Percentiles rank a stretch among this genome's conserved stretches.
Evolutionary conservation across 2,113 vertebrate genomes (phyloP).

Genomic region (Sceloporus tristichus): DNA sequence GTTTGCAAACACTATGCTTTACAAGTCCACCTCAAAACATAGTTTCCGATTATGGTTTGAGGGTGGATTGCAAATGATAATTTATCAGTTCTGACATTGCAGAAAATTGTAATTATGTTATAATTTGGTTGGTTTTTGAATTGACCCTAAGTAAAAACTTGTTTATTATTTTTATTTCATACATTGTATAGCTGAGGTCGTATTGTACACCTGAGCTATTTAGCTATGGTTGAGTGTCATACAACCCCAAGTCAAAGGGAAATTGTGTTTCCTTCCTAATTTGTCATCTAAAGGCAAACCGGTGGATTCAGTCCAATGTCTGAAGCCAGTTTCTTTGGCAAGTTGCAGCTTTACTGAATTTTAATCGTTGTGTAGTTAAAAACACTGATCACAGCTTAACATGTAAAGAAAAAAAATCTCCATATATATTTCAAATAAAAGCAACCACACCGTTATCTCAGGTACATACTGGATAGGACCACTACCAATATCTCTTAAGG

Average conservation of each 20-base stretch:
- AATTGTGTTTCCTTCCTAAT: background rate
- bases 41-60: background rate
- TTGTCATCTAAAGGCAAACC: background rate
- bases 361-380: background rate
- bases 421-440: background rate
- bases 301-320: background rate
- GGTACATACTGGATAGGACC: background rate
- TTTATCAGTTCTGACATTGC: background rate
- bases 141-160: background rate
- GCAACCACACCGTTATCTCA: background rate
- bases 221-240: background rate
- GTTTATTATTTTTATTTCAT: constrained; percentile 1
- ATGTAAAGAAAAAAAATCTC: background rate
- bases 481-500: background rate
- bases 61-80: background rate
- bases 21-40: background rate
- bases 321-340: background rate
- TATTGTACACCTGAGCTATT: background rate
- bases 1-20: background rate
- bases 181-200: background rate
- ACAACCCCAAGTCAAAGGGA: background rate
- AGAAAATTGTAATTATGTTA: background rate
- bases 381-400: background rate
- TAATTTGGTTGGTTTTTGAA: background rate
- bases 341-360: background rate